These are phyloP conservation scores for Cheilosia vulpina DNA, from an alignment of 2,888 invertebrate species.

Conservation along the genomic window DNA sequence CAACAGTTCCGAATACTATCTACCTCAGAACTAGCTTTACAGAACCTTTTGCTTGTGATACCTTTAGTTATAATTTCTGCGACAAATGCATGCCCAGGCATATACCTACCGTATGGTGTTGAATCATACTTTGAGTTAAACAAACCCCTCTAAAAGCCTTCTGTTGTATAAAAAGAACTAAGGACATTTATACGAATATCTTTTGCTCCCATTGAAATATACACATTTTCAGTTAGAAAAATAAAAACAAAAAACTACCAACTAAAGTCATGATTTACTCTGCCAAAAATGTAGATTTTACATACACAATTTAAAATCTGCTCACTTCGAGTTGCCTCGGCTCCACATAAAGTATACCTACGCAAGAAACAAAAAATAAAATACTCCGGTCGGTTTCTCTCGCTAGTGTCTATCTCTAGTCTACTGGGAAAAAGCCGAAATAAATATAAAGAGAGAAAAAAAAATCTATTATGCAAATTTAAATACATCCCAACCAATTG, in stretches of 20 bases:
- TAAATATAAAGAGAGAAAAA: conserved; percentile 17
- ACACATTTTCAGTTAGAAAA: too few relatives aligned
- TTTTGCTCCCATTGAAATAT: too few relatives aligned
- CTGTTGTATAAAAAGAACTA: too few relatives aligned
- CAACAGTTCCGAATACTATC: too few relatives aligned
- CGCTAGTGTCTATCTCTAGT: not conserved
- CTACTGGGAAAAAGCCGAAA: not conserved
- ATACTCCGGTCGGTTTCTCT: not conserved
- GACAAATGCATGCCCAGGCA: too few relatives aligned
- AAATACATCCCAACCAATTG: conserved; percentile 59
- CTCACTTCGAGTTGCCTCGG: conserved; percentile 17
- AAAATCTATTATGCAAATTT: conserved; percentile 67
- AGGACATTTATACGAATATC: too few relatives aligned
- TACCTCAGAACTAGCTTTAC: too few relatives aligned
- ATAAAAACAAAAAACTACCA: not conserved
- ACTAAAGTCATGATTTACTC: conserved; percentile 15
- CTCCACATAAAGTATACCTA: conserved; percentile 10
- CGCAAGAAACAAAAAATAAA: not conserved
- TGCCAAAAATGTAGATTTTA: conserved; percentile 17
- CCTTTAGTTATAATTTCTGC: too few relatives aligned
- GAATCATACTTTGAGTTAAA: too few relatives aligned
- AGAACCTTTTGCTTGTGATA: too few relatives aligned
- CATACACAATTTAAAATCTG: conserved; percentile 25
- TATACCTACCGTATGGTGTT: too few relatives aligned
- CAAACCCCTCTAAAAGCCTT: too few relatives aligned